Conservation (phyloP, 2,113 vertebrate genomes). For the Perca fluviatilis region DNA sequence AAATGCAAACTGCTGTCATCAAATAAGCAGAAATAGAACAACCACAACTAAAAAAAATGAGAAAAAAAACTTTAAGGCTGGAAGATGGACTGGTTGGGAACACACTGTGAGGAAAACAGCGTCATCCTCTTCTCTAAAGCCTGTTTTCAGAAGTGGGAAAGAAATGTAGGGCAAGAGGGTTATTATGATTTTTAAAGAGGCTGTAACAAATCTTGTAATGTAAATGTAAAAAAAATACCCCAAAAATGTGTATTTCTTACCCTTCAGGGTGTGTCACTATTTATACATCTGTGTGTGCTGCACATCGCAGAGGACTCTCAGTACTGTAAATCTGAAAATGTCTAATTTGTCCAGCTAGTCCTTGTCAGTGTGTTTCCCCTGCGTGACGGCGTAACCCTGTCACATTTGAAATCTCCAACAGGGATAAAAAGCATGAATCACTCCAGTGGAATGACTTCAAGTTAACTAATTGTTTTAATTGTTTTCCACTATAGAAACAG, state of each 20-base stretch:
- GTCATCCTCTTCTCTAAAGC: slow-evolving; percentile 18
- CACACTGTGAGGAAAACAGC: slow-evolving; percentile 19
- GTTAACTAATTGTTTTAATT: slow-evolving; percentile 70
- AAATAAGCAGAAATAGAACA: slow-evolving; percentile 42
- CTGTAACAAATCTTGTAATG: background rate
- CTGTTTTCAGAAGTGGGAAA: slow-evolving; percentile 23
- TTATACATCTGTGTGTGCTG: background rate
- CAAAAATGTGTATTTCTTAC: background rate
- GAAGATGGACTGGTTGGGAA: slow-evolving; percentile 30
- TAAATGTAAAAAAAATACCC: background rate
- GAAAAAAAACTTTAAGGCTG: background rate
- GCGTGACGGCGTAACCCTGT: background rate
- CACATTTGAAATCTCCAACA: slow-evolving; percentile 19
- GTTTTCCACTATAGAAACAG: slow-evolving; percentile 59
- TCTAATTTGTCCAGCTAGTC: background rate
- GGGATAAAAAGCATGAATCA: slow-evolving; percentile 44
- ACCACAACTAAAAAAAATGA: slow-evolving; percentile 1
- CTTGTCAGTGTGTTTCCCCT: slow-evolving; percentile 3
- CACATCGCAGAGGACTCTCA: background rate
- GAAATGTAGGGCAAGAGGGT: slow-evolving; percentile 16
- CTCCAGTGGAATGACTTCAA: slow-evolving; percentile 31
- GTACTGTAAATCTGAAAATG: background rate
- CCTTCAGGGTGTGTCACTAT: background rate
- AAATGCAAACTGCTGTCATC: slow-evolving; percentile 58
- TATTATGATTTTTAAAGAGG: slow-evolving; percentile 24